Base-by-base conservation (phyloP, 2,113 vertebrate species). In the Capreolus pygargus region DNA sequence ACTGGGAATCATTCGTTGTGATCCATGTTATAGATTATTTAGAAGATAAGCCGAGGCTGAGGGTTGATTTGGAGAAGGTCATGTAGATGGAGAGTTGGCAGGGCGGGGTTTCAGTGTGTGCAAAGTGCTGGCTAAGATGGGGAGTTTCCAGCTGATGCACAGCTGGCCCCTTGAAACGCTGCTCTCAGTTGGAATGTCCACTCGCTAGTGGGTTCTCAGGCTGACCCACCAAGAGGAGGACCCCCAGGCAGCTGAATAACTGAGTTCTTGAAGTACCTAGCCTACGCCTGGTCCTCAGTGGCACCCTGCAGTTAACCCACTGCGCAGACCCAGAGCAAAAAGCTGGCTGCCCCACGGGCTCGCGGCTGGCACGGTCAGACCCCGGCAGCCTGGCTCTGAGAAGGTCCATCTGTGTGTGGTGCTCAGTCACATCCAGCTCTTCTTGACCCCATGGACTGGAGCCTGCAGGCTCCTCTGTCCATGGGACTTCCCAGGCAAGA, bases 11-110 rank as follows among this genome's bases (percentile, higher is more conserved):
- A 11, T 43, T 28, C 15, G 3, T 16, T 23, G 25, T 64, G 90
- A 33, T 28, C 64, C 27, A 1, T 17, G 52, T 50, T 64, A 7
- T 4, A 33, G 84, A 52, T 64, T 39, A 7, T 25, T 39, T 6
- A 36, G 50, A 16, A 55, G 82, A 25, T 19, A 19, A 54, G 15
- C 57, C 1, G 1, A 43, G 36, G 2, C 9, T 0, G 14, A 39
- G 45, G 45, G 6, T 45, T 5, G 79, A 4, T 36, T 47, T 67
- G 27, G 36, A 15, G 6, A 82, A 23, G 28, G 87, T 47, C 76
- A 27, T 1, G 0, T 1, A 27, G 45, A 25, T 2, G 8, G 36
- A 36, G 43, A 2, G 28, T 13, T 27, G 23, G 12, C 23, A 2
- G 23, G 45, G 47, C 5, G 30, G 58, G 70, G 70, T 43, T 4